Conservation (phyloP, 2,113 vertebrate genomes). For the Oplegnathus fasciatus region DNA sequence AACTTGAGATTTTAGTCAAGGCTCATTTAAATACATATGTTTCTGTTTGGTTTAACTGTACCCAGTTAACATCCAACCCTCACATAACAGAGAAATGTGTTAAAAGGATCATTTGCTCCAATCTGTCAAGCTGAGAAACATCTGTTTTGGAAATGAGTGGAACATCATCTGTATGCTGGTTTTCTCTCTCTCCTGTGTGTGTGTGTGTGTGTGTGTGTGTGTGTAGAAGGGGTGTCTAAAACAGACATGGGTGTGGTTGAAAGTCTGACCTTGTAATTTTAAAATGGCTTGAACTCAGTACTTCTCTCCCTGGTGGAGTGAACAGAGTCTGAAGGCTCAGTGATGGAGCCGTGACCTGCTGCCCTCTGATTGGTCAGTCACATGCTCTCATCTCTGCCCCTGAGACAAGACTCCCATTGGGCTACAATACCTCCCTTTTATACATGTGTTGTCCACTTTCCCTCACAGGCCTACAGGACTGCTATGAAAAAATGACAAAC, state of each 20-base stretch:
- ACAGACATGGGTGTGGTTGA: slow-evolving; percentile 54
- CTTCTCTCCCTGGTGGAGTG: slow-evolving; percentile 27
- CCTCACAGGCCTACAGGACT: background rate
- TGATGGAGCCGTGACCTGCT: slow-evolving; percentile 15
- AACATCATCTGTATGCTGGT: slow-evolving; percentile 2
- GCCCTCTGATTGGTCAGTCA: slow-evolving; percentile 19
- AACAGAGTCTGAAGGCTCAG: background rate
- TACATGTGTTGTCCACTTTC: background rate
- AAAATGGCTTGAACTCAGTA: slow-evolving; percentile 22
- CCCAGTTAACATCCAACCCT: slow-evolving; percentile 12
- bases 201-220: too few species aligned
- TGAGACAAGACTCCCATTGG: background rate
- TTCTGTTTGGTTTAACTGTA: slow-evolving; percentile 46
- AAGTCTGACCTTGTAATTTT: slow-evolving; percentile 55
- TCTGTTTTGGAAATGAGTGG: slow-evolving; percentile 34
- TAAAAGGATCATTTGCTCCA: slow-evolving; percentile 54
- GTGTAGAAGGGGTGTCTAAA: slow-evolving; percentile 25
- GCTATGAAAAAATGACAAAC: background rate
- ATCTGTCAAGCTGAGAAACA: slow-evolving; percentile 62
- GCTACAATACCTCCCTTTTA: background rate
- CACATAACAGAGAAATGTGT: slow-evolving; percentile 31
- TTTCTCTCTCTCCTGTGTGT: background rate
- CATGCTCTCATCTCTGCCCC: slow-evolving; percentile 7
- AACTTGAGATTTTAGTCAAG: slow-evolving; percentile 33
- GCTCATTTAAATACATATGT: slow-evolving; percentile 52